These are phyloP conservation scores for Drosophila mulleri DNA, from an alignment of 2,888 invertebrate species.

Conservation along the genomic window DNA sequence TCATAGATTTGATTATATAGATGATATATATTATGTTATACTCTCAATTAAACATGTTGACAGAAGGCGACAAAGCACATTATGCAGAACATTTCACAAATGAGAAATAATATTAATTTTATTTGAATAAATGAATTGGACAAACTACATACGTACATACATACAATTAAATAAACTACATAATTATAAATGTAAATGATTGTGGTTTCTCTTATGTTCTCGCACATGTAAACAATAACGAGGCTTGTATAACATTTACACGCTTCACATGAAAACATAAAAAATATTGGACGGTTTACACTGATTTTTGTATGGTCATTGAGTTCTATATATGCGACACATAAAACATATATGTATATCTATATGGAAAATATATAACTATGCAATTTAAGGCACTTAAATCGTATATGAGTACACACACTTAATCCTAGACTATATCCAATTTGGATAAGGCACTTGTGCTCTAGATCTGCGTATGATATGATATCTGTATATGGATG, in stretches of 20 bases:
- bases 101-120: slow-evolving; percentile 15
- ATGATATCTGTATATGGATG: not conserved
- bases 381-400: slow-evolving; percentile 34
- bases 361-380: slow-evolving; percentile 18
- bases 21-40: not conserved
- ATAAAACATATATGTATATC: slow-evolving; percentile 59
- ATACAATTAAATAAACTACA: slow-evolving; percentile 25
- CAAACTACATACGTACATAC: slow-evolving; percentile 21
- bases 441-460: slow-evolving; percentile 53
- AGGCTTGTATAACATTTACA: slow-evolving; percentile 39
- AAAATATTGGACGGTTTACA: slow-evolving; percentile 83
- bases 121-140: slow-evolving; percentile 25
- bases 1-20: not conserved
- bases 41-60: not conserved
- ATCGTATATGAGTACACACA: slow-evolving; percentile 32
- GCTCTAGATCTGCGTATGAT: slow-evolving; percentile 26
- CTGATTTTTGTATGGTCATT: slow-evolving; percentile 80
- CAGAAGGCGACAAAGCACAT: slow-evolving; percentile 4
- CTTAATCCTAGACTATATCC: slow-evolving; percentile 37
- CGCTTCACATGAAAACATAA: slow-evolving; percentile 64
- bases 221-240: slow-evolving; percentile 41
- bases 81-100: slow-evolving; percentile 44
- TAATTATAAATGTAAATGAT: slow-evolving; percentile 28
- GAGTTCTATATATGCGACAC: slow-evolving; percentile 70
- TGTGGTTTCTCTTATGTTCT: slow-evolving; percentile 46